Conservation (phyloP, 2,888 invertebrate species). For the Andrena marginata region DNA sequence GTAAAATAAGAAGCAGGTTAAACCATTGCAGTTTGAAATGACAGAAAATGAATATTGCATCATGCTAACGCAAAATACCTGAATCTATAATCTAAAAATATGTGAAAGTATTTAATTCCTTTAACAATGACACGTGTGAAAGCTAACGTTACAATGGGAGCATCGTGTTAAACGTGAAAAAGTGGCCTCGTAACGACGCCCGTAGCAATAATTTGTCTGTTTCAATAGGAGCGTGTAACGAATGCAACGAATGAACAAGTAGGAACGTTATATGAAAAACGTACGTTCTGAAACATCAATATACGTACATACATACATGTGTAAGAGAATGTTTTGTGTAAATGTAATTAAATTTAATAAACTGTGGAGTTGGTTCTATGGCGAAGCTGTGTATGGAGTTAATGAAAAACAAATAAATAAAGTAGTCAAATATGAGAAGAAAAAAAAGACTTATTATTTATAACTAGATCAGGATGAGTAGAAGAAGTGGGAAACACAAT, state of each 20-base stretch:
- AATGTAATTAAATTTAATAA: conserved; percentile 4
- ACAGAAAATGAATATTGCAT: too few species aligned
- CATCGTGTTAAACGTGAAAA: conserved; percentile 30
- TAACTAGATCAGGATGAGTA: too few species aligned
- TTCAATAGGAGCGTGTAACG: conserved; percentile 5
- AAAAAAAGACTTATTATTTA: not conserved
- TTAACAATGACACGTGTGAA: conserved; percentile 65
- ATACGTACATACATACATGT: conserved; percentile 19
- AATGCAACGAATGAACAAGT: not conserved
- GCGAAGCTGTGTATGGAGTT: not conserved
- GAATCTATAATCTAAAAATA: not conserved
- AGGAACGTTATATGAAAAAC: not conserved
- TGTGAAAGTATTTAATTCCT: conserved; percentile 57
- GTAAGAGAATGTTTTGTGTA: not conserved
- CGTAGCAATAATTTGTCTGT: conserved; percentile 29
- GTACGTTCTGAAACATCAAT: conserved; percentile 34
- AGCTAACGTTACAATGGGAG: conserved; percentile 31
- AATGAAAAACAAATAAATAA: not conserved
- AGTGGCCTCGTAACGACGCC: conserved; percentile 10
- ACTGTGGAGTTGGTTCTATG: not conserved
- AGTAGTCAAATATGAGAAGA: not conserved
- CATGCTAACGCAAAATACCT: too few species aligned
- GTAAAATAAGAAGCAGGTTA: too few species aligned
- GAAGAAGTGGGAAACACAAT: too few species aligned
- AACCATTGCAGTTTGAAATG: too few species aligned